These are phyloP conservation scores for Chinchilla lanigera DNA, from an alignment of 2,113 vertebrate genomes.

Conservation along the genomic window DNA sequence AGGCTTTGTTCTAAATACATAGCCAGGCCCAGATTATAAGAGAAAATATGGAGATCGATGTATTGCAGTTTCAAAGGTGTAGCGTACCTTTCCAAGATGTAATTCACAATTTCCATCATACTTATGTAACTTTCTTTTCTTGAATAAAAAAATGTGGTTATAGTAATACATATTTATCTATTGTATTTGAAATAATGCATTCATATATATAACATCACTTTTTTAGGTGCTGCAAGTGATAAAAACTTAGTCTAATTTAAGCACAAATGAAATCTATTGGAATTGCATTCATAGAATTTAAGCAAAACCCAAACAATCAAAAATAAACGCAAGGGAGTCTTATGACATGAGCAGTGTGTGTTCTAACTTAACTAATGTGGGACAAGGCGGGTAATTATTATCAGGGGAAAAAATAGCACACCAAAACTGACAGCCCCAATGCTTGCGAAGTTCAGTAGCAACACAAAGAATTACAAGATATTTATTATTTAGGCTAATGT, in stretches of 20 bases:
- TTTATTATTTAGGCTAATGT: neutral
- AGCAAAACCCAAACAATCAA: neutral
- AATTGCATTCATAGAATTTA: neutral
- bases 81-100: neutral
- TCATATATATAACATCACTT: neutral
- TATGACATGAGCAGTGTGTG: accelerated
- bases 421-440: neutral
- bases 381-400: neutral
- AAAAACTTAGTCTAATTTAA: neutral
- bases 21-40: neutral
- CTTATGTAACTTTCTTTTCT: neutral
- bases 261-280: neutral
- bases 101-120: neutral
- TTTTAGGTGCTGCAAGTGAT: neutral
- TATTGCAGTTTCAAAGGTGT: neutral
- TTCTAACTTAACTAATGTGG: neutral
- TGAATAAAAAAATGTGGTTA: neutral
- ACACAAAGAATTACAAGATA: neutral
- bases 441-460: neutral
- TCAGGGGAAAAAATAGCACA: neutral
- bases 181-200: neutral
- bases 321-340: neutral
- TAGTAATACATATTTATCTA: neutral
- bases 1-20: neutral
- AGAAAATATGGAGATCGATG: neutral